phyloP scores from a whole-genome alignment of 2,888 invertebrate species.

The Caenorhabditis sp. region DNA sequence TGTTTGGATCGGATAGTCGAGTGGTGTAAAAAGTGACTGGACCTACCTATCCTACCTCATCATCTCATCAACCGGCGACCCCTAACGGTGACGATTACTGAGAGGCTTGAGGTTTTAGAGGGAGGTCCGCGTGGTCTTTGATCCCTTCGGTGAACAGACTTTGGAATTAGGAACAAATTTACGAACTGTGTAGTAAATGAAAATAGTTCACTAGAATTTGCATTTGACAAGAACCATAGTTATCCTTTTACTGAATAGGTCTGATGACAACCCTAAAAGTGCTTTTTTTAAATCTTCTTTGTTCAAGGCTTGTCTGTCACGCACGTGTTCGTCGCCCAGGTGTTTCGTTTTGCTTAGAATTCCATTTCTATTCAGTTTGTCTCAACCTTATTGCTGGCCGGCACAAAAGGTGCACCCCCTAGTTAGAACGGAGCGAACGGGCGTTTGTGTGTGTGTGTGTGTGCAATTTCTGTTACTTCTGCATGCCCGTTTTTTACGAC shows the following conservation, averaged over 20 bases:
- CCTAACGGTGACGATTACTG: constrained; percentile 17
- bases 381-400: no score
- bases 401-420: not conserved
- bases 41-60: constrained; percentile 31
- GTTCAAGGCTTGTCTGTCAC: no score
- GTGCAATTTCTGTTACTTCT: constrained; percentile 37
- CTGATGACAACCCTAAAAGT: no score
- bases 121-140: not conserved
- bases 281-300: no score
- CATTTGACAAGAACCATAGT: no score
- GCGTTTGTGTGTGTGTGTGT: no score
- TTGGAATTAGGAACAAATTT: not conserved
- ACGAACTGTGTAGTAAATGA: not conserved
- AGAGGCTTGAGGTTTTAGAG: no score
- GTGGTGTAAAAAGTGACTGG: constrained; percentile 21
- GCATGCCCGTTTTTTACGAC: constrained; percentile 45
- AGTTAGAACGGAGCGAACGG: not conserved
- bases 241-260: no score
- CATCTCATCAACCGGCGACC: constrained; percentile 35
- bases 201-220: no score
- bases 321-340: not conserved
- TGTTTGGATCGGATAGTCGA: constrained; percentile 21
- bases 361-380: no score
- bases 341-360: not conserved
- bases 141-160: constrained; percentile 1